Evolutionary conservation across 2,888 invertebrate species (phyloP), one percentile per base, ranked within the genome.

Genomic region (Dastarcus helophoroides): DNA sequence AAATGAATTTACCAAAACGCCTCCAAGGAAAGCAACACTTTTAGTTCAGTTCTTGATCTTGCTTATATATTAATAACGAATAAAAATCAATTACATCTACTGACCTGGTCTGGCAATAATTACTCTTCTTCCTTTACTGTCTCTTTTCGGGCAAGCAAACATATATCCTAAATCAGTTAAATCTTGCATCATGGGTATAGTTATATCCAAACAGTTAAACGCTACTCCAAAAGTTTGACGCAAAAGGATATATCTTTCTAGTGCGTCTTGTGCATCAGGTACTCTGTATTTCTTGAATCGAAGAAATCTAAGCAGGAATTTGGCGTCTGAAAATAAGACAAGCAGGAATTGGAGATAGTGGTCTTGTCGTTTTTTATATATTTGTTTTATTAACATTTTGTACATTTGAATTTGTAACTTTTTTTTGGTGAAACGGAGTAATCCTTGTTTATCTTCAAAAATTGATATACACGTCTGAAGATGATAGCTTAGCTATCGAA

Each of bases 271-370:
- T 1, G 83, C 78, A 69, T 79, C 77, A 2, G 78, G 76, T 1
- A 85, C 76, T 51, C 79, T 79, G 62, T 77, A 85, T 53, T 83
- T 86, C 59, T 84, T 82, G 36, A 75, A 72, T n/a, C 85, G 71
- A 29, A 86, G 65, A 54, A 82, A 86, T 36, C 80, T 70, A 29
- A 86, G 64, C 24, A 86, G 61, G 56, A 78, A 84, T 46, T 60
- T 69, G 1, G 72, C 60, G 61, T 83, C 82, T 82, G 34, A 29
- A 54, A 51, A 29, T 12, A 21, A 33, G 32, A 38, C 15, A 12
- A 21, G 15, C 5, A 3, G 8, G 10, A 22, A 10, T 21, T 31
- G 7, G 17, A 22, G 11, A 4, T 14, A 11, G n/a, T n/a, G n/a
- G n/a, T n/a, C n/a, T n/a, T n/a, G n/a, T n/a, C n/a, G n/a, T n/a